Conservation (phyloP, 2,113 vertebrate genomes). For the Muscicapa adusta region DNA sequence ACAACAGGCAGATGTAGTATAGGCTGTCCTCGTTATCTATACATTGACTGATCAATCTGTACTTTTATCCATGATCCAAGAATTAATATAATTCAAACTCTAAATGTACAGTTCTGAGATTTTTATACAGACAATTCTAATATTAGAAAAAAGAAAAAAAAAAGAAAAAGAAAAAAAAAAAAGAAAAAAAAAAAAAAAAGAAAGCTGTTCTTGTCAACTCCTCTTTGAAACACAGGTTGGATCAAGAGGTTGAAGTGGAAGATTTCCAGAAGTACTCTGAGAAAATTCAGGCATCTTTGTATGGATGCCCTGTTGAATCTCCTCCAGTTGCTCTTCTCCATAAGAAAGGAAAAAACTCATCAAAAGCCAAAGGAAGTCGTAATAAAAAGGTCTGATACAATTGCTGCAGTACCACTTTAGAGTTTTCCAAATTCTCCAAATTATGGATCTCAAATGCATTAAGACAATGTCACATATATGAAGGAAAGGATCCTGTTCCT, state of each 20-base stretch:
- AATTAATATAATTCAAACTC: not conserved
- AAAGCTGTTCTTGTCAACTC: not conserved
- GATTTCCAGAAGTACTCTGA: slow-evolving; percentile 92
- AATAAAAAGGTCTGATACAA: slow-evolving; percentile 83
- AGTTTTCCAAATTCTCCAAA: not conserved
- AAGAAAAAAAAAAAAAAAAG: not conserved
- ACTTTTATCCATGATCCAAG: not conserved
- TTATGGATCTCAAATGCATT: not conserved
- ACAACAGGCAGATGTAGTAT: not conserved
- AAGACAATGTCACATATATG: not conserved
- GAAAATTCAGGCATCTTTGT: slow-evolving; percentile 84
- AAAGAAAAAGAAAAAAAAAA: rapidly evolving
- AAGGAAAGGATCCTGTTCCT: not conserved
- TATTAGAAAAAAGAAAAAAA: not conserved
- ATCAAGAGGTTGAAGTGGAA: slow-evolving; percentile 91
- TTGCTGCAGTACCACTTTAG: not conserved
- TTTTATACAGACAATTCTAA: not conserved
- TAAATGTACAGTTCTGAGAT: not conserved
- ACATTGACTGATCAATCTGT: not conserved
- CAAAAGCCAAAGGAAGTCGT: slow-evolving; percentile 75
- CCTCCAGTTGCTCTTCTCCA: slow-evolving; percentile 77
- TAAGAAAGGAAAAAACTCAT: slow-evolving; percentile 74
- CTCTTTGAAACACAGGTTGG: slow-evolving; percentile 74
- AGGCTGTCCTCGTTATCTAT: not conserved
- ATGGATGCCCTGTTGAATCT: slow-evolving; percentile 87